A percentile compares a stretch with the other conserved stretches of the same genome.
Conservation (phyloP, 2,797 vertebrate genomes). For the Melanotaenia pygmaea region DNA sequence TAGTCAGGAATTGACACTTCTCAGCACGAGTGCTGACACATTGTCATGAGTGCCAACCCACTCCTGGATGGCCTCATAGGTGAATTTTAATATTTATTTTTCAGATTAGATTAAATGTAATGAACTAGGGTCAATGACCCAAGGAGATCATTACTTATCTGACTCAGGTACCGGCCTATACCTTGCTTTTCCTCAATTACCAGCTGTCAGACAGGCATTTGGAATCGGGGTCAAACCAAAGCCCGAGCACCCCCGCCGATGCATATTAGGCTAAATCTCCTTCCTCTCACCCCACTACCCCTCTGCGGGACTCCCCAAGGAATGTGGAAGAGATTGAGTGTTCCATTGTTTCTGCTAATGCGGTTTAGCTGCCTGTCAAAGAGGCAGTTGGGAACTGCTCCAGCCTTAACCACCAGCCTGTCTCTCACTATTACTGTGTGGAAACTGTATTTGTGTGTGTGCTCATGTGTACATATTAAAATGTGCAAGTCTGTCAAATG, state of each 20-base stretch:
- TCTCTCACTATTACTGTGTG: slow-evolving; percentile 35
- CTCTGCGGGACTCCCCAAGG: slow-evolving; percentile 56
- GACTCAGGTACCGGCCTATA: slow-evolving; percentile 43
- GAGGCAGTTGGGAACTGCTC: slow-evolving; percentile 57
- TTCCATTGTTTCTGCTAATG: slow-evolving; percentile 79
- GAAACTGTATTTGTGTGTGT: slow-evolving; percentile 6
- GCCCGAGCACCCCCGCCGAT: slow-evolving; percentile 36
- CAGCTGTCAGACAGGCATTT: slow-evolving; percentile 60
- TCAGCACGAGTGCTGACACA: slow-evolving; percentile 50
- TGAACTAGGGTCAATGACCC: slow-evolving; percentile 63
- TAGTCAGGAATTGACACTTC: slow-evolving; percentile 48
- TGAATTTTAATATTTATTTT: slow-evolving; percentile 66
- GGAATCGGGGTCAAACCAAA: slow-evolving; percentile 65
- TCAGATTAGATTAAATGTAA: slow-evolving; percentile 65
- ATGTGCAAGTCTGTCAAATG: neutral
- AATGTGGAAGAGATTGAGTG: slow-evolving; percentile 71
- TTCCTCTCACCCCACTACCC: slow-evolving; percentile 58
- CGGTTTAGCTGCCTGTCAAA: slow-evolving; percentile 77
- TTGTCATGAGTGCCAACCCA: slow-evolving; percentile 43
- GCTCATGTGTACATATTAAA: neutral
- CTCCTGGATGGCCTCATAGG: slow-evolving; percentile 34
- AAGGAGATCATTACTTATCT: slow-evolving; percentile 68
- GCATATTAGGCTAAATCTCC: slow-evolving; percentile 67
- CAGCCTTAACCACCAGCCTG: slow-evolving; percentile 47
- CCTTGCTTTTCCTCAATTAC: slow-evolving; percentile 70